These are phyloP conservation scores for Sebastiscus tertius DNA, from an alignment of 2,797 vertebrate species.

Conservation along the genomic window DNA sequence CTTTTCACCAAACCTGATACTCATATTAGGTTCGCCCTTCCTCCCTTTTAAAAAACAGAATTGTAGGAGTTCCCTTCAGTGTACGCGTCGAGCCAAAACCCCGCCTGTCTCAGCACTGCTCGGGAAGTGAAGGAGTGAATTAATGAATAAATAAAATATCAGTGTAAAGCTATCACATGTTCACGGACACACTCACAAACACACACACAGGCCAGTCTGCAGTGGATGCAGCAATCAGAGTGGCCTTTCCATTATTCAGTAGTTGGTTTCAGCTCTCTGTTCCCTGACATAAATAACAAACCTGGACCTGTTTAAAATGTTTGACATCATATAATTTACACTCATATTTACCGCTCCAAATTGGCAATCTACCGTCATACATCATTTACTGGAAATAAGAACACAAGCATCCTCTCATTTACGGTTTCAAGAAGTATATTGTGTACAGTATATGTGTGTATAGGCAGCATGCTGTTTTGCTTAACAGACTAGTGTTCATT, in stretches of 20 bases:
- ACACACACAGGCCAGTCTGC: not conserved
- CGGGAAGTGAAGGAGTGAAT: conserved; percentile 4
- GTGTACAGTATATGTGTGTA: not conserved
- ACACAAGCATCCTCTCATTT: not conserved
- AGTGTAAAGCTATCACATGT: not conserved
- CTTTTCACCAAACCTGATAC: not conserved
- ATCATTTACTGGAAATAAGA: not conserved
- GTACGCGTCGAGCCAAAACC: not conserved
- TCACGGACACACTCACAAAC: not conserved
- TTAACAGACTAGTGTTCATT: not conserved
- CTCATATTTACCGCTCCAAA: not conserved
- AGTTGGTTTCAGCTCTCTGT: conserved; percentile 3
- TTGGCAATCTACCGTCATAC: not conserved
- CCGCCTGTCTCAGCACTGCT: not conserved
- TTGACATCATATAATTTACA: not conserved
- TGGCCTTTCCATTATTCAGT: conserved; percentile 28
- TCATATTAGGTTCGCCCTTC: too few relatives aligned
- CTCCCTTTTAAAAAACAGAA: not conserved
- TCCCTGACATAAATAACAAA: conserved; percentile 20
- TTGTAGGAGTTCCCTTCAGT: not conserved
- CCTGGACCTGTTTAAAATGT: not conserved
- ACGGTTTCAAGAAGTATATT: not conserved
- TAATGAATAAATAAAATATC: conserved; percentile 31
- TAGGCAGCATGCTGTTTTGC: not conserved
- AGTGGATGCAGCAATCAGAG: conserved; percentile 1